phyloP scores from a whole-genome alignment of 2,888 invertebrate species.

The Lepidocyrtinus sp. region DNA sequence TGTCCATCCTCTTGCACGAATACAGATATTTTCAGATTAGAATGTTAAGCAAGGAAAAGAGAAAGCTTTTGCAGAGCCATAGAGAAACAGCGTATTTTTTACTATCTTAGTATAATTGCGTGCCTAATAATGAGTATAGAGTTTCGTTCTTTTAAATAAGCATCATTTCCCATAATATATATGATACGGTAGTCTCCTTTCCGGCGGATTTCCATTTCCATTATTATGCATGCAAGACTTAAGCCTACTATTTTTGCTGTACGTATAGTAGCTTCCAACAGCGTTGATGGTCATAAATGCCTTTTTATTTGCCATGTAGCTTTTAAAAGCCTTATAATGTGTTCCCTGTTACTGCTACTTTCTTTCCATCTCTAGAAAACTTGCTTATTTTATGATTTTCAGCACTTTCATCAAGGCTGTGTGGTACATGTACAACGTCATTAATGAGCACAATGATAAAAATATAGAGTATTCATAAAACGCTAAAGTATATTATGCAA shows the following conservation, averaged over 20 bases:
- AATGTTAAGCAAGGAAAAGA: neutral
- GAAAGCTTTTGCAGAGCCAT: neutral
- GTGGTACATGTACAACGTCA: neutral
- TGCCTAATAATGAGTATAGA: neutral
- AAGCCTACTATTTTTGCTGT: conserved; percentile 28
- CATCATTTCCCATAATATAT: no score
- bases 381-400: neutral
- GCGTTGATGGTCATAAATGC: conserved; percentile 50
- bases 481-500: conserved; percentile 8
- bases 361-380: neutral
- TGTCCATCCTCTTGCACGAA: neutral
- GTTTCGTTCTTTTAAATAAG: neutral
- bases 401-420: neutral
- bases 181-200: no score
- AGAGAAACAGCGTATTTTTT: neutral
- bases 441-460: conserved; percentile 11
- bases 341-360: neutral
- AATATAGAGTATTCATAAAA: conserved; percentile 3
- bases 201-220: conserved; percentile 43
- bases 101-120: neutral
- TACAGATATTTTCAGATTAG: neutral
- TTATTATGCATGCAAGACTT: conserved; percentile 36
- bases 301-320: conserved; percentile 49
- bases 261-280: conserved; percentile 44
- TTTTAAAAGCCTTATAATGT: conserved; percentile 20